phyloP scores from a whole-genome alignment of 2,888 invertebrate genomes.

The Listrodromus nycthemerus region DNA sequence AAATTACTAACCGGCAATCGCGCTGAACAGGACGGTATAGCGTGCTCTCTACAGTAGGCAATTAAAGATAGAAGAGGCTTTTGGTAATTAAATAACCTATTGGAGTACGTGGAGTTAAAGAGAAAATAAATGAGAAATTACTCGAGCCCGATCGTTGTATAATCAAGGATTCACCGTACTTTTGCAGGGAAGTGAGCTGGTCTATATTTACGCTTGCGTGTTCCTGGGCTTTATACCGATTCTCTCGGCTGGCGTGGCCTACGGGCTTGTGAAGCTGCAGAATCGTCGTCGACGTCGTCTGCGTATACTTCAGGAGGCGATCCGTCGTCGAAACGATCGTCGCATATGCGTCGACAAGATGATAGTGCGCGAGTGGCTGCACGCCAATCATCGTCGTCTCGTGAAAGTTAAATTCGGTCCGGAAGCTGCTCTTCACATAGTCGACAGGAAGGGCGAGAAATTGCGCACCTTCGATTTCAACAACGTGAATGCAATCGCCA shows the following conservation, averaged over 20 bases:
- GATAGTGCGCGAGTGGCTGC: conserved; percentile 97
- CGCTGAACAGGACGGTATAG: neutral
- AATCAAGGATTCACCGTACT: conserved; percentile 33
- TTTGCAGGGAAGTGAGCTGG: conserved; percentile 95
- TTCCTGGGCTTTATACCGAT: conserved; percentile 97
- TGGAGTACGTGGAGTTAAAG: neutral
- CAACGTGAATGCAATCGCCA: conserved; percentile 91
- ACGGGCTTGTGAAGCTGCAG: conserved; percentile 96
- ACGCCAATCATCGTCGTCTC: conserved; percentile 94
- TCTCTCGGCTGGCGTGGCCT: conserved; percentile 95
- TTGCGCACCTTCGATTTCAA: conserved; percentile 92
- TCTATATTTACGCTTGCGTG: conserved; percentile 98
- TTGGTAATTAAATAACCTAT: neutral
- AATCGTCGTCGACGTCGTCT: conserved; percentile 92
- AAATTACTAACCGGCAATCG: neutral
- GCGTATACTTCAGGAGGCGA: conserved; percentile 93
- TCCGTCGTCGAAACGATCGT: conserved; percentile 86
- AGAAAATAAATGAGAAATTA: neutral
- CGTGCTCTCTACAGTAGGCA: neutral
- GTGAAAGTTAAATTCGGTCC: conserved; percentile 96
- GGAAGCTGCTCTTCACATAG: conserved; percentile 93
- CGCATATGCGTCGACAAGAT: conserved; percentile 94
- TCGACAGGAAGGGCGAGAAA: conserved; percentile 96
- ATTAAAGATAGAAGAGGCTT: neutral
- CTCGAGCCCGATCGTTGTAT: neutral